Percentiles rank a stretch among this genome's conserved stretches.
phyloP scores from a whole-genome alignment of 2,888 invertebrate species.

The Metacarcinus magister region DNA sequence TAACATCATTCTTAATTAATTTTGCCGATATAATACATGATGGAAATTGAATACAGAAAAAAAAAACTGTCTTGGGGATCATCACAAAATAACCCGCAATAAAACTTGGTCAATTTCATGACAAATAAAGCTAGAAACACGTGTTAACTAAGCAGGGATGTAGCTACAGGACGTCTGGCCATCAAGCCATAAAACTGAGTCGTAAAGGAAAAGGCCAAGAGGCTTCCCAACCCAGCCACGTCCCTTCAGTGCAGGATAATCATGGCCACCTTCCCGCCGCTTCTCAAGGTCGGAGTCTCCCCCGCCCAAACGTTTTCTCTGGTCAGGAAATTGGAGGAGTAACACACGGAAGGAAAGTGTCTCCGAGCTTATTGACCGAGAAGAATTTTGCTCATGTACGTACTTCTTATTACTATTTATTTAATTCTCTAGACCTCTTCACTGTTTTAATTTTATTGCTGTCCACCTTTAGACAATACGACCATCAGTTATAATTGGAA shows the following conservation, averaged over 20 bases:
- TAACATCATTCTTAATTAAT: too few species aligned
- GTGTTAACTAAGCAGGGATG: background rate
- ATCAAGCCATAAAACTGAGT: background rate
- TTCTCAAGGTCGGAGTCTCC: background rate
- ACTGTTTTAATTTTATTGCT: too few species aligned
- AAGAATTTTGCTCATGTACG: background rate
- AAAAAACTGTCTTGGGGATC: background rate
- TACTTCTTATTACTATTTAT: background rate
- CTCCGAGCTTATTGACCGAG: background rate
- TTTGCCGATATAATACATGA: too few species aligned
- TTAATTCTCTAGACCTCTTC: background rate
- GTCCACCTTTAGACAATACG: too few species aligned
- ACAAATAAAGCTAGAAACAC: background rate
- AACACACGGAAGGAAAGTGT: slow-evolving; percentile 31
- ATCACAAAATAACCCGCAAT: background rate
- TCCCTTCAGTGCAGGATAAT: background rate
- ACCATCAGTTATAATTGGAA: background rate
- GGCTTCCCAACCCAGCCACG: background rate
- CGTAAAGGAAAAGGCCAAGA: background rate
- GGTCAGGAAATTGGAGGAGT: slow-evolving; percentile 23
- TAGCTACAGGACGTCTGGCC: background rate
- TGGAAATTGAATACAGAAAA: background rate
- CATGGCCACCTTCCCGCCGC: background rate
- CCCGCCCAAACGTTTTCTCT: background rate
- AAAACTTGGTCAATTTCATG: background rate